Percentiles rank a stretch among this genome's conserved stretches.
Evolutionary conservation across 1,140 invertebrate genomes (phyloP).

Genomic region (Globodera ellingtonae): DNA sequence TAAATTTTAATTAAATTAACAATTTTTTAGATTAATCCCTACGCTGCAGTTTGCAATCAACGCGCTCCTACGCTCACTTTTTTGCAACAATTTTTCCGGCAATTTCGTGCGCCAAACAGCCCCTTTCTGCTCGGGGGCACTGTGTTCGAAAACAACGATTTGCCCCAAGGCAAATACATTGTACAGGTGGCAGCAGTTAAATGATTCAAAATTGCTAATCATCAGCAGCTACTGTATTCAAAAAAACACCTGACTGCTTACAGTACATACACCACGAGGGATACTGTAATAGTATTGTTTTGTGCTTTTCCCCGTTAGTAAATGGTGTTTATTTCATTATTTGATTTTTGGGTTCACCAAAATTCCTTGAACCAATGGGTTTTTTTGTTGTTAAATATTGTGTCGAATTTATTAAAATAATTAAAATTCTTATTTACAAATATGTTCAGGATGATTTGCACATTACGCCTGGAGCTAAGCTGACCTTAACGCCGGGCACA

Average conservation of each 20-base stretch:
- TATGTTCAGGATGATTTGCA: constrained; percentile 83
- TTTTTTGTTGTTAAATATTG: no score
- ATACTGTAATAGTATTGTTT: no score
- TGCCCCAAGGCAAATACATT: constrained; percentile 75
- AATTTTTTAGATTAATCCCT: constrained; percentile 51
- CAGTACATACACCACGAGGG: no score
- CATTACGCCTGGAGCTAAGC: constrained; percentile 78
- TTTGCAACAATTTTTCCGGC: constrained; percentile 56
- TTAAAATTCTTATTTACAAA: constrained; percentile 71
- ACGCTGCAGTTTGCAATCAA: constrained; percentile 64
- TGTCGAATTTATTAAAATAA: no score
- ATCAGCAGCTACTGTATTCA: no score
- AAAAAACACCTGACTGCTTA: no score
- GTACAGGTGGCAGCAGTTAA: constrained; percentile 66
- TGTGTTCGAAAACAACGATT: constrained; percentile 84
- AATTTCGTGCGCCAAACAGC: constrained; percentile 55
- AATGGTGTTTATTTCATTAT: no score
- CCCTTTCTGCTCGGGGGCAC: constrained; percentile 56
- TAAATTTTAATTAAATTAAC: background rate
- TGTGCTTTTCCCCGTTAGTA: no score
- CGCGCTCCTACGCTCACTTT: constrained; percentile 54
- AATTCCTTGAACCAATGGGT: no score
- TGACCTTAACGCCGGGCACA: constrained; percentile 83
- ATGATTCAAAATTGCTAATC: no score
- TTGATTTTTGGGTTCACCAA: no score